Base-by-base conservation (phyloP, 2,888 invertebrate species). In the Agrotis puta region DNA sequence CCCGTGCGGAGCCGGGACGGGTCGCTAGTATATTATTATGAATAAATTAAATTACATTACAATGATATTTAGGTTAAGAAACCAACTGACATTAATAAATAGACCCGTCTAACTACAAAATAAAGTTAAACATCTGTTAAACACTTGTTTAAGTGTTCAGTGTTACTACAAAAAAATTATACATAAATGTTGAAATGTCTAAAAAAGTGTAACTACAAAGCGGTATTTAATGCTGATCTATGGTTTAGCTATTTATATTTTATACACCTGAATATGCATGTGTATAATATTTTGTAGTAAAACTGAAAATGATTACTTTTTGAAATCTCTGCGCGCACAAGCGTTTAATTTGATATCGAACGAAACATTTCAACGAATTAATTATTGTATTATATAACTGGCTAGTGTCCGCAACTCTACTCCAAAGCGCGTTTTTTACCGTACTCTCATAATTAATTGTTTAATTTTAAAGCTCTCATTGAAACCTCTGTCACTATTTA, bases 41-140 rank as follows among this genome's bases (percentile, higher is more conserved):
- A n/a, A n/a, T n/a, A n/a, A n/a, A n/a, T n/a, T n/a, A n/a, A n/a
- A n/a, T n/a, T n/a, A n/a, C 65, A 79, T 68, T 69, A 69, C 63
- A 73, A 73, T 72, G 47, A 61, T 50, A 27, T 53, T 39, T 83
- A 65, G 62, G n/a, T 48, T 79, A 79, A 68, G 58, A 24, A 82
- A 64, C 62, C 61, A 67, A 62, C 62, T 68, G 80, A 83, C 61
- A 74, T 79, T 61, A 54, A 24, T 79, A 59, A 50, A 61, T 64
- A 81, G 22, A 56, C 7, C 9, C 2, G 39, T 11, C 11, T 39
- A 11, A 39, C 39, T 39, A 39, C 27, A 39, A 39, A 39, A 39
- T n/a, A 39, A 9, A 11, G 9, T 1, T 9, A 39, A 39, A 39
- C 39, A 39, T 39, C 9, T 0, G 4, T 39, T 2, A 11, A 11